Conservation (phyloP, 2,888 invertebrate genomes). For the Monochamus alternatus region DNA sequence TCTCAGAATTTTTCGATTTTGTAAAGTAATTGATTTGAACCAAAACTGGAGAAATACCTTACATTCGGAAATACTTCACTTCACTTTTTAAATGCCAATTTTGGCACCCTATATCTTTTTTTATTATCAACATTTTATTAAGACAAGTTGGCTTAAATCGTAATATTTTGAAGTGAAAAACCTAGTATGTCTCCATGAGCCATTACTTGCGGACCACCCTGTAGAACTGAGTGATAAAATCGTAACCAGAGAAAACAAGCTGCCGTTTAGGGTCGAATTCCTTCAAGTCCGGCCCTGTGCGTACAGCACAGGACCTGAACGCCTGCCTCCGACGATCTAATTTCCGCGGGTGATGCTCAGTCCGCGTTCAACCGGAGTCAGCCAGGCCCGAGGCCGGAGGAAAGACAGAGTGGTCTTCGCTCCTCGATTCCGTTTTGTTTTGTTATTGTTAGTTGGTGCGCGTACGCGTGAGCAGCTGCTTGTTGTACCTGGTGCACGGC, state of each 20-base stretch:
- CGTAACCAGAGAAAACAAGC: neutral
- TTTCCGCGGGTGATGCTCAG: slow-evolving; percentile 23
- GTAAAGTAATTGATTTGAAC: too few species aligned
- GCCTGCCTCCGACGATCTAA: slow-evolving; percentile 13
- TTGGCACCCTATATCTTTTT: too few species aligned
- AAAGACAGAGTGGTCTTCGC: slow-evolving; percentile 22
- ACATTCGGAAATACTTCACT: too few species aligned
- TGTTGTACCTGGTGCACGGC: slow-evolving; percentile 9
- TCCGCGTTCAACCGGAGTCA: slow-evolving; percentile 26
- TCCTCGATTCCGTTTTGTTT: slow-evolving; percentile 30
- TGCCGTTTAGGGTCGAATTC: neutral
- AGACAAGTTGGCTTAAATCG: too few species aligned
- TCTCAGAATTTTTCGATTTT: too few species aligned
- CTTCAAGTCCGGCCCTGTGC: slow-evolving; percentile 21
- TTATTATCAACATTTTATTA: too few species aligned
- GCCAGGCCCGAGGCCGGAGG: slow-evolving; percentile 16
- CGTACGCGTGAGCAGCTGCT: slow-evolving; percentile 37
- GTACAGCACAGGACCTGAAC: neutral
- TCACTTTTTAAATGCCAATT: too few species aligned
- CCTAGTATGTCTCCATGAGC: too few species aligned
- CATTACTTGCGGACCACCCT: too few species aligned
- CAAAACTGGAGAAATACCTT: too few species aligned
- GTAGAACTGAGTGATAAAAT: neutral
- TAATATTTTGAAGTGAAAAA: too few species aligned
- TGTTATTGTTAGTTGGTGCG: slow-evolving; percentile 42